These are phyloP conservation scores for Pristionchus japonicus DNA, from an alignment of 2,888 invertebrate species.

Conservation along the genomic window DNA sequence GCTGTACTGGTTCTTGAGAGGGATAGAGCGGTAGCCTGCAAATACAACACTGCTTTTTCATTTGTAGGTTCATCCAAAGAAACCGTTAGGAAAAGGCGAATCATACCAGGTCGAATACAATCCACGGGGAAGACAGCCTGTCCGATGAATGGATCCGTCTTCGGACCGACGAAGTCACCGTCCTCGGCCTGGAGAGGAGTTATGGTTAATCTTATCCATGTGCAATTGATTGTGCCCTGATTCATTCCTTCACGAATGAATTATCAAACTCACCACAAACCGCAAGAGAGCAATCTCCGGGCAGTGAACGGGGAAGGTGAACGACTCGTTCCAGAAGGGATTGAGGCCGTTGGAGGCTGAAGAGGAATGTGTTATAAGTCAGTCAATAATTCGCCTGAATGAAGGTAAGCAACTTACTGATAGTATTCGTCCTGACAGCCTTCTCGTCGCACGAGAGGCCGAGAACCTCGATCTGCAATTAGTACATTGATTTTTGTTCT, in stretches of 20 bases:
- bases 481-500: background rate
- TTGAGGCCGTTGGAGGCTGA: slow-evolving; percentile 92
- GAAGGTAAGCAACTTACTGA: slow-evolving; percentile 80
- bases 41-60: background rate
- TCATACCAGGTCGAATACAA: slow-evolving; percentile 65
- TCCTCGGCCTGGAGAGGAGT: slow-evolving; percentile 78
- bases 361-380: slow-evolving; percentile 57
- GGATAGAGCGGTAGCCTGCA: slow-evolving; percentile 89
- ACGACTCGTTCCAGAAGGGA: slow-evolving; percentile 91
- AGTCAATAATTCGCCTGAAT: background rate
- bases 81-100: background rate
- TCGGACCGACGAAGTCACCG: slow-evolving; percentile 97
- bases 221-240: background rate
- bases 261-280: slow-evolving; percentile 82
- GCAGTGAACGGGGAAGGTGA: slow-evolving; percentile 87
- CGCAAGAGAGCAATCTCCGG: slow-evolving; percentile 87
- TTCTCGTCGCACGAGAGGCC: slow-evolving; percentile 77
- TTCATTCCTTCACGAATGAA: background rate
- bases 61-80: background rate
- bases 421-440: slow-evolving; percentile 86
- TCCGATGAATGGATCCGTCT: slow-evolving; percentile 88
- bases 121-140: slow-evolving; percentile 91
- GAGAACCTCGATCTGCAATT: slow-evolving; percentile 61
- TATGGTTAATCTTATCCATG: too few relatives aligned
- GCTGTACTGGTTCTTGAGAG: slow-evolving; percentile 89